These are phyloP conservation scores for Genyomyrus donnyi DNA, from an alignment of 2,113 vertebrate species.

Conservation along the genomic window DNA sequence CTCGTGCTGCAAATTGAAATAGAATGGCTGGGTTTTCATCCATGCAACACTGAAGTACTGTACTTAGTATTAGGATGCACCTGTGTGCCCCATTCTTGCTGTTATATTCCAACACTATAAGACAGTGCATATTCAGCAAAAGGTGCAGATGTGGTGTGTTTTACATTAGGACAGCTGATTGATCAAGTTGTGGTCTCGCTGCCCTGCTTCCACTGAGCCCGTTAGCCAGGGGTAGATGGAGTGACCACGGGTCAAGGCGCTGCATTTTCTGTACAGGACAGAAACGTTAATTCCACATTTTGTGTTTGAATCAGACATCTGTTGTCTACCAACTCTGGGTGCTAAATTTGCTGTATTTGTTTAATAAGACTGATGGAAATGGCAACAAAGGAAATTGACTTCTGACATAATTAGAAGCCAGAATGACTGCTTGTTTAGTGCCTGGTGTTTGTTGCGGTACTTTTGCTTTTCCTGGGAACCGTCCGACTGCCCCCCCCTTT, in stretches of 20 bases:
- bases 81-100: not conserved
- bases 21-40: not conserved
- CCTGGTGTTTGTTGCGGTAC: slow-evolving; percentile 71
- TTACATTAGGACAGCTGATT: not conserved
- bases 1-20: not conserved
- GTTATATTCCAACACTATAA: slow-evolving; percentile 2
- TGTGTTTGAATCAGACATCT: not conserved
- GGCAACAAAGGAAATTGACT: not conserved
- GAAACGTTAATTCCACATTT: not conserved
- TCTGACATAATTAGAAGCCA: not conserved
- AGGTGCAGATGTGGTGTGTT: not conserved
- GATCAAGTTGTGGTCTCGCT: not conserved
- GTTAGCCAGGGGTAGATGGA: slow-evolving; percentile 7
- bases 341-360: slow-evolving; percentile 3
- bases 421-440: slow-evolving; percentile 25
- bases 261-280: not conserved
- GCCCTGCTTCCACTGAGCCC: slow-evolving; percentile 13
- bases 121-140: not conserved
- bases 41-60: not conserved
- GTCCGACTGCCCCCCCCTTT: no score
- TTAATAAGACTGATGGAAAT: not conserved
- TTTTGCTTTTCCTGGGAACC: slow-evolving; percentile 54
- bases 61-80: not conserved
- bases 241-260: not conserved
- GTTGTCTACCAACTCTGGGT: not conserved